Evolutionary conservation across 2,888 invertebrate genomes (phyloP).

Genomic region (Macropis europaea): DNA sequence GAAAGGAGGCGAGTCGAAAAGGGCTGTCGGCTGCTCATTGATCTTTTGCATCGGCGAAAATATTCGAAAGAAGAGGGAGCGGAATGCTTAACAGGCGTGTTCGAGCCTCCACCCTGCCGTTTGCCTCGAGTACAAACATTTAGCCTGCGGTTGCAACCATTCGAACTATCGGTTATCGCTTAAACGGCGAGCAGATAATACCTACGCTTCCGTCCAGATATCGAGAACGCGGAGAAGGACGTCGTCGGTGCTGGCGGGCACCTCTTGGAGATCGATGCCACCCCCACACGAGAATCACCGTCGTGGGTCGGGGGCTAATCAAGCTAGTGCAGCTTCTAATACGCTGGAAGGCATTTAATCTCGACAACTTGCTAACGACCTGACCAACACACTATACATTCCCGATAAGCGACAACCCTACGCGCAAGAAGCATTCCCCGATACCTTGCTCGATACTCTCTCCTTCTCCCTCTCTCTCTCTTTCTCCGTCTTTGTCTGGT

Average conservation of each 20-base stretch:
- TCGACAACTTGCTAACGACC: conserved; percentile 79
- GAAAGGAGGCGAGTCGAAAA: conserved; percentile 5
- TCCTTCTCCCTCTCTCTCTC: conserved; percentile 28
- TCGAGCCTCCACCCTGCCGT: too few species aligned
- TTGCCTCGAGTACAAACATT: too few species aligned
- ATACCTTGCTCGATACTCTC: conserved; percentile 63
- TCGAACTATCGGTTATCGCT: conserved; percentile 48
- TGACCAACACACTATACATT: conserved; percentile 78
- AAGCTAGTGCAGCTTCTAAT: conserved; percentile 76
- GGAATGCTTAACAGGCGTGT: too few species aligned
- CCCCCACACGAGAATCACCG: conserved; percentile 49
- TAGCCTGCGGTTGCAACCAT: too few species aligned
- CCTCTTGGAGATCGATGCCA: conserved; percentile 58
- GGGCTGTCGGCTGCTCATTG: neutral
- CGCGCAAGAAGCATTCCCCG: conserved; percentile 76
- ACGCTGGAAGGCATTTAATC: conserved; percentile 78
- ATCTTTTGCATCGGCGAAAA: neutral
- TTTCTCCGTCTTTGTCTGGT: neutral
- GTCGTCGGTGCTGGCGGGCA: conserved; percentile 10
- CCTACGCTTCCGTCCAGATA: conserved; percentile 58
- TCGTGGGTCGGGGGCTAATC: conserved; percentile 69
- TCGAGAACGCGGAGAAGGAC: conserved; percentile 45
- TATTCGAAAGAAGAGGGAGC: neutral
- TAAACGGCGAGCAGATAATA: conserved; percentile 60
- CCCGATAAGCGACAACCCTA: conserved; percentile 76